These are phyloP conservation scores for Tapirus terrestris DNA, from an alignment of 2,113 vertebrate genomes.

Conservation along the genomic window DNA sequence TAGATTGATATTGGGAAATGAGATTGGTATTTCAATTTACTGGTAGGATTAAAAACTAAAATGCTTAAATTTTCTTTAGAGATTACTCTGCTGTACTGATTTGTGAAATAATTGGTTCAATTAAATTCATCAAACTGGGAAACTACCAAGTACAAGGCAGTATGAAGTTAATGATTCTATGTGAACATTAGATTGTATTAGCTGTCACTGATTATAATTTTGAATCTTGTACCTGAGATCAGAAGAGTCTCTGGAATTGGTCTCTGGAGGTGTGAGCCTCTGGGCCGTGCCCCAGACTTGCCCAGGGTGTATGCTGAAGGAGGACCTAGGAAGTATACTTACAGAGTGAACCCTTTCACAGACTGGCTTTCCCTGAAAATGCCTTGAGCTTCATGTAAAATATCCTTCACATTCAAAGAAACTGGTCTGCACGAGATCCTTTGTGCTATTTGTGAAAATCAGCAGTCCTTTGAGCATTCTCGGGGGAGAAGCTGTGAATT, in stretches of 20 bases:
- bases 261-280: not conserved
- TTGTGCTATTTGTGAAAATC: slow-evolving; percentile 19
- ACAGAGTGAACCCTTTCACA: not conserved
- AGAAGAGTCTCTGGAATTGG: not conserved
- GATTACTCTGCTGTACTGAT: not conserved
- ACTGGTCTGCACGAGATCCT: not conserved
- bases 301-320: not conserved
- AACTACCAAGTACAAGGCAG: not conserved
- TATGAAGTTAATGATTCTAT: not conserved
- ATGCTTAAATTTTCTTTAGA: not conserved
- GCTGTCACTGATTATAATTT: not conserved
- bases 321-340: not conserved
- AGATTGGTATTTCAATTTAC: not conserved
- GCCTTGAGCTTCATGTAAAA: slow-evolving; percentile 25
- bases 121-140: not conserved
- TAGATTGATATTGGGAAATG: not conserved
- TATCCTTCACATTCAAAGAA: not conserved
- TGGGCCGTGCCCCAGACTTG: not conserved
- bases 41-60: not conserved
- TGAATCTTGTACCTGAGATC: not conserved
- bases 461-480: not conserved
- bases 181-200: not conserved
- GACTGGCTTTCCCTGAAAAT: not conserved
- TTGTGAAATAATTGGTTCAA: not conserved
- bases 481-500: not conserved